phyloP scores from a whole-genome alignment of 2,113 vertebrate genomes.

The Albula glossodonta region DNA sequence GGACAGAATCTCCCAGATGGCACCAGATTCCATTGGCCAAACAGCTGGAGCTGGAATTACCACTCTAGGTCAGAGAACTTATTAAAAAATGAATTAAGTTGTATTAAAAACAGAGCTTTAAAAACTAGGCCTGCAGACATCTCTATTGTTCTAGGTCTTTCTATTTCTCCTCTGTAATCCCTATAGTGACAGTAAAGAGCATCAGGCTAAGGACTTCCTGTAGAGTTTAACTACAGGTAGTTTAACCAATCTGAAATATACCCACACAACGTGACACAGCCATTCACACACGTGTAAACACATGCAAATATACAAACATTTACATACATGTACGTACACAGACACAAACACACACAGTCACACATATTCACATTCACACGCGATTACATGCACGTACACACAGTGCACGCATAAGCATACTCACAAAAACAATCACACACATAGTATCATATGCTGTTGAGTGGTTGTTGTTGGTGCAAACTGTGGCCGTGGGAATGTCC shows the following conservation, averaged over 20 bases:
- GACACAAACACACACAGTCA: background rate
- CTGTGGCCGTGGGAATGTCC: background rate
- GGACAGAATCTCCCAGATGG: background rate
- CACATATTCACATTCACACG: background rate
- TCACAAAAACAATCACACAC: background rate
- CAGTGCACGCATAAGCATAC: background rate
- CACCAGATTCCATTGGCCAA: background rate
- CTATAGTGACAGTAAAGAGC: background rate
- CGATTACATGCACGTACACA: background rate
- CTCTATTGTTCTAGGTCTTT: background rate
- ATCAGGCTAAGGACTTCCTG: background rate
- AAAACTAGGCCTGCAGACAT: background rate
- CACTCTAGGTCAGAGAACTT: background rate
- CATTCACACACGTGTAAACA: background rate
- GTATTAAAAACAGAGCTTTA: background rate
- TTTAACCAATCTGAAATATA: background rate
- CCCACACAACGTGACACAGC: background rate
- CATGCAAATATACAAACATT: constrained; percentile 1
- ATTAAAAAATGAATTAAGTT: background rate
- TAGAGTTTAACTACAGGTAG: background rate
- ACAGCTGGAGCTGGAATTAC: background rate
- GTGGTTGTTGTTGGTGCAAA: background rate
- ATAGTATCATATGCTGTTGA: constrained; percentile 20
- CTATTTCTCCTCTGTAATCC: background rate
- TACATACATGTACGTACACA: background rate